A percentile compares a stretch with the other conserved stretches of the same genome.
Evolutionary conservation across 2,888 invertebrate species (phyloP).

Genomic region (Mechanitis messenoides): DNA sequence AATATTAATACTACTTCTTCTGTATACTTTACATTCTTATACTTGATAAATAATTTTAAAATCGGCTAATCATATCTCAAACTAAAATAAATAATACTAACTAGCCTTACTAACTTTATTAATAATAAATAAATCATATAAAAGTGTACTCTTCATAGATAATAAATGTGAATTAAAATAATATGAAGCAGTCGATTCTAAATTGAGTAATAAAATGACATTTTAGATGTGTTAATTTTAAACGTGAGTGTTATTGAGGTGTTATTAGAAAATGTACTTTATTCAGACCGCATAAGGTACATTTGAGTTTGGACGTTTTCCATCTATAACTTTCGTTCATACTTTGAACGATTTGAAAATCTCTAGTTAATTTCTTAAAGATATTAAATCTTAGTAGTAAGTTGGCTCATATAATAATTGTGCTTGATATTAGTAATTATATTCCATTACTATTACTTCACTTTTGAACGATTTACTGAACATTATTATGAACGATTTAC

Average conservation of each 20-base stretch:
- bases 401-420: too few species aligned
- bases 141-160: constrained; percentile 63
- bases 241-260: constrained; percentile 32
- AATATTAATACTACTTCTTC: constrained; percentile 12
- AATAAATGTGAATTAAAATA: constrained; percentile 67
- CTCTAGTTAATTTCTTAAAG: too few species aligned
- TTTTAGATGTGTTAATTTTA: constrained; percentile 58
- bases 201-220: constrained; percentile 74
- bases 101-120: constrained; percentile 74
- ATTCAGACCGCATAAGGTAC: constrained; percentile 10
- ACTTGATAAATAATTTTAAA: constrained; percentile 13
- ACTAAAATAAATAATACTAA: constrained; percentile 51
- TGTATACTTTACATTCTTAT: constrained; percentile 10
- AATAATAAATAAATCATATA: constrained; percentile 56
- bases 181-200: constrained; percentile 72
- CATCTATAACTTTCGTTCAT: too few species aligned
- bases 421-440: too few species aligned
- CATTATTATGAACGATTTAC: too few species aligned
- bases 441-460: too few species aligned
- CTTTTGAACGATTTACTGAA: too few species aligned
- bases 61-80: constrained; percentile 48
- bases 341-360: too few species aligned
- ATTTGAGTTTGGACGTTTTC: background rate
- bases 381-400: constrained; percentile 10
- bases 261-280: constrained; percentile 30